These are phyloP conservation scores for Drosophila buzzatii DNA, from an alignment of 2,888 invertebrate species.

Conservation along the genomic window DNA sequence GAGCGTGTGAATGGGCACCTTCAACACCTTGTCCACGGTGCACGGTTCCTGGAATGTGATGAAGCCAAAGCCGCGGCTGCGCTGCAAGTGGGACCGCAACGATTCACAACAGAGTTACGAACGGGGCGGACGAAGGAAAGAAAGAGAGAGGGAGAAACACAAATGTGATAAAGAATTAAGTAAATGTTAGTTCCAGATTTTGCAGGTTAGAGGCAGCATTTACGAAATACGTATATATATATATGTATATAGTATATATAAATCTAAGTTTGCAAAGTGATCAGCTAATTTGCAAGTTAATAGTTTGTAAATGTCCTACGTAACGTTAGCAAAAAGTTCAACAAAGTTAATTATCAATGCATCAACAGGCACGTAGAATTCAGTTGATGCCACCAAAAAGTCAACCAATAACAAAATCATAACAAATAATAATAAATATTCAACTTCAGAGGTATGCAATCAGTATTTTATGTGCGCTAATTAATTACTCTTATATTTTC, in stretches of 20 bases:
- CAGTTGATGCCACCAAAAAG: constrained; percentile 45
- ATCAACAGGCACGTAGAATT: constrained; percentile 40
- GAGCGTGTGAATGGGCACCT: constrained; percentile 95
- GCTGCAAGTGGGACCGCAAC: constrained; percentile 86
- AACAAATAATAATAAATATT: constrained; percentile 20
- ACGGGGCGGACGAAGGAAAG: background rate
- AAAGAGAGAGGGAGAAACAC: constrained; percentile 4
- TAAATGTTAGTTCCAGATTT: constrained; percentile 11
- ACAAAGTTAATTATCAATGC: constrained; percentile 67
- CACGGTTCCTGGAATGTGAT: constrained; percentile 96
- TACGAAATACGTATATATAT: constrained; percentile 40
- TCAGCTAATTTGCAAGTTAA: constrained; percentile 64
- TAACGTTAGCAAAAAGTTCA: constrained; percentile 79
- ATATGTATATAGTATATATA: constrained; percentile 32
- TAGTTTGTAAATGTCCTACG: constrained; percentile 68
- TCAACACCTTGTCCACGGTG: constrained; percentile 95
- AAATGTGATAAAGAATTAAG: constrained; percentile 18
- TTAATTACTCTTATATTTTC: background rate
- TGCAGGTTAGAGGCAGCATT: constrained; percentile 30
- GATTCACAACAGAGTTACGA: background rate
- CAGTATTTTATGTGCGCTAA: constrained; percentile 1
- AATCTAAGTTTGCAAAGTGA: constrained; percentile 53
- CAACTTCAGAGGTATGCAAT: constrained; percentile 17
- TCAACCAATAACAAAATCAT: background rate
- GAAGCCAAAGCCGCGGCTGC: constrained; percentile 96